Evolutionary conservation across 2,797 vertebrate species (phyloP).

Genomic region (Falco concolor): DNA sequence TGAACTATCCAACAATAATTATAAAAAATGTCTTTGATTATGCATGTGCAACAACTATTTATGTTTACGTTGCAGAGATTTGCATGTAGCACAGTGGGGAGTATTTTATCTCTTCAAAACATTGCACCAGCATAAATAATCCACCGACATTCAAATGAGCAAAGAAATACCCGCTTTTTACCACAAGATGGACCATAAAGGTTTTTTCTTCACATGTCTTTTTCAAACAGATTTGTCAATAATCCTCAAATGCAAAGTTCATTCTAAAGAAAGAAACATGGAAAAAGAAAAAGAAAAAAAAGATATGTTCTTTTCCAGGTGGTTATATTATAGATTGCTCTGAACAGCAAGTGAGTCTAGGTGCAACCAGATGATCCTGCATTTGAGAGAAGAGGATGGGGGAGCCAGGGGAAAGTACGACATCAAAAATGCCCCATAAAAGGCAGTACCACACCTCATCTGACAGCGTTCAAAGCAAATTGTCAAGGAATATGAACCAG

Average conservation of each 20-base stretch:
- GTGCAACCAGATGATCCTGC: neutral
- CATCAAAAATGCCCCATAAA: neutral
- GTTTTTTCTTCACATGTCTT: neutral
- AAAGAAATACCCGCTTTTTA: slow-evolving; percentile 25
- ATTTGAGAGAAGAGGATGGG: neutral
- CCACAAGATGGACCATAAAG: slow-evolving; percentile 59
- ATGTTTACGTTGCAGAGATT: slow-evolving; percentile 58
- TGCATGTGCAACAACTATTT: slow-evolving; percentile 33
- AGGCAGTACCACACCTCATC: neutral
- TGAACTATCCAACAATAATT: slow-evolving; percentile 38
- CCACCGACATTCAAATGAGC: slow-evolving; percentile 52
- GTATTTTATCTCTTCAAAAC: slow-evolving; percentile 66
- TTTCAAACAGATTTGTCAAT: slow-evolving; percentile 37
- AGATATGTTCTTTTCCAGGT: neutral
- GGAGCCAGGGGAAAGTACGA: neutral
- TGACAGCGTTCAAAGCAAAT: neutral
- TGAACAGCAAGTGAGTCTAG: neutral
- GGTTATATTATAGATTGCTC: neutral
- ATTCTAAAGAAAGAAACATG: neutral
- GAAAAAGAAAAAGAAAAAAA: neutral
- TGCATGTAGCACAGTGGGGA: slow-evolving; percentile 59
- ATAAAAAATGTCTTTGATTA: slow-evolving; percentile 42
- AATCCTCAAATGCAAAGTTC: slow-evolving; percentile 6
- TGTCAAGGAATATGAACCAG: neutral
- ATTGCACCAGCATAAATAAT: slow-evolving; percentile 60